These are phyloP conservation scores for Charanyca ferruginea DNA, from an alignment of 2,888 invertebrate species.

Conservation along the genomic window DNA sequence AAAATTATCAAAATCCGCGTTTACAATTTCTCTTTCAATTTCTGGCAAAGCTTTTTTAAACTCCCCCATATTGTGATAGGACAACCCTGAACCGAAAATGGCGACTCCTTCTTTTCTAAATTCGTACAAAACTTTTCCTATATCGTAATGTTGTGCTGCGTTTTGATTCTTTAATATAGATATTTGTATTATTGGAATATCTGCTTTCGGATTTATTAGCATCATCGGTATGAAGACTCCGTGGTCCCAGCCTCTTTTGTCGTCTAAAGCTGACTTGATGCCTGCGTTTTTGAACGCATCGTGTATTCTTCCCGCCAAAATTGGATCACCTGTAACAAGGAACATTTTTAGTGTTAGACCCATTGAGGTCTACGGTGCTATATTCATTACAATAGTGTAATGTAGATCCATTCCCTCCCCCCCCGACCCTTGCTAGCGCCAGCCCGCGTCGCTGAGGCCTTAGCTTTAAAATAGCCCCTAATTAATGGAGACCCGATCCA, in stretches of 20 bases:
- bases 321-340: constrained; percentile 56
- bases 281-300: constrained; percentile 69
- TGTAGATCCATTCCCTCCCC: too few species aligned
- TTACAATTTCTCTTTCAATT: constrained; percentile 24
- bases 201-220: constrained; percentile 74
- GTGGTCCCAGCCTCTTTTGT: constrained; percentile 77
- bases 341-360: too few species aligned
- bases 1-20: constrained; percentile 54
- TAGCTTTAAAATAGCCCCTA: too few species aligned
- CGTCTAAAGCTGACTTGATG: constrained; percentile 68
- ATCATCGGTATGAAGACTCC: constrained; percentile 80
- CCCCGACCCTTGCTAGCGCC: too few species aligned
- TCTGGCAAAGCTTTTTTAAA: constrained; percentile 24
- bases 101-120: constrained; percentile 74
- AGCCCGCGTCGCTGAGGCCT: too few species aligned
- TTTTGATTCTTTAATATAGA: constrained; percentile 74
- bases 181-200: constrained; percentile 75
- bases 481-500: too few species aligned
- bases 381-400: too few species aligned
- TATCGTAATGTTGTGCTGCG: constrained; percentile 69
- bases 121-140: constrained; percentile 70
- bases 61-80: constrained; percentile 63
- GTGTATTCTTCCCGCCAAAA: constrained; percentile 70
- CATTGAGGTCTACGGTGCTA: not conserved
- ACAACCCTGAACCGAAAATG: constrained; percentile 75